Conservation (phyloP, 2,888 invertebrate genomes). For the Andrena bucephala region DNA sequence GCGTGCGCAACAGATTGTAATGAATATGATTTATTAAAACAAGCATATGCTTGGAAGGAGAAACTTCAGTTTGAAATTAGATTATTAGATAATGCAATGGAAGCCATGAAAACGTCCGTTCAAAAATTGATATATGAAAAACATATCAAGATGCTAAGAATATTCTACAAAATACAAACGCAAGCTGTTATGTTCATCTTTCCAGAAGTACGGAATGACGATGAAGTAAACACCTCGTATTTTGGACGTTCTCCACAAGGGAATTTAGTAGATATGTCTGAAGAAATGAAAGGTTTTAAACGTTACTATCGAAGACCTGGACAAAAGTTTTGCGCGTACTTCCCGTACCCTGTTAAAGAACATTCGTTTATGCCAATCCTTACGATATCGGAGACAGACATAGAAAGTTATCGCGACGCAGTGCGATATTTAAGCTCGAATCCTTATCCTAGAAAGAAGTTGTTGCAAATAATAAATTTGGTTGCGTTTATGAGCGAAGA, state of each 20-base stretch:
- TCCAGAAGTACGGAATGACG: constrained; percentile 77
- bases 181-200: constrained; percentile 78
- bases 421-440: constrained; percentile 71
- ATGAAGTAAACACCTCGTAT: constrained; percentile 76
- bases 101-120: constrained; percentile 56
- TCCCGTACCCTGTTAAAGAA: constrained; percentile 75
- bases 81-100: constrained; percentile 62
- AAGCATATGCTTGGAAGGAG: constrained; percentile 76
- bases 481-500: constrained; percentile 53
- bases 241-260: constrained; percentile 54
- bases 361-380: constrained; percentile 74
- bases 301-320: constrained; percentile 60
- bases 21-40: constrained; percentile 19
- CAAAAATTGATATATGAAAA: constrained; percentile 61
- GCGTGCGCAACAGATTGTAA: constrained; percentile 5
- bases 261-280: constrained; percentile 75
- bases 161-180: constrained; percentile 76
- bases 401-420: constrained; percentile 72
- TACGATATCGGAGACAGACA: constrained; percentile 73
- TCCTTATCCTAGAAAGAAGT: constrained; percentile 46
- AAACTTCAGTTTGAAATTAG: constrained; percentile 75
- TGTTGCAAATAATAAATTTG: constrained; percentile 57
- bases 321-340: constrained; percentile 68
- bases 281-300: constrained; percentile 79
- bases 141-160: constrained; percentile 68